phyloP scores from a whole-genome alignment of 2,888 invertebrate genomes.

The Pollenia griseotomentosa region DNA sequence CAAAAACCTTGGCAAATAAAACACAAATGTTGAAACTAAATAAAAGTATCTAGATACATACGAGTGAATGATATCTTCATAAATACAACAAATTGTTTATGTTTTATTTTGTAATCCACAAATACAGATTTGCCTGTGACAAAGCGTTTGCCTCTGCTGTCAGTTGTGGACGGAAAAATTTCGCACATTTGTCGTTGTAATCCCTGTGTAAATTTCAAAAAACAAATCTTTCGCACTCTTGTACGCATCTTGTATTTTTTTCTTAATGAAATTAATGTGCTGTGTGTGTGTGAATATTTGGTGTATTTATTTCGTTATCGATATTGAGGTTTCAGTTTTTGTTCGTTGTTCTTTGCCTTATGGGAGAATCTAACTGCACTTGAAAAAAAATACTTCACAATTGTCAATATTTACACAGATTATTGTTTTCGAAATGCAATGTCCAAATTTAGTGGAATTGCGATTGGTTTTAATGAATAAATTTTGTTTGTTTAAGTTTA shows the following conservation, averaged over 20 bases:
- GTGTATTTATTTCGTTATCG: slow-evolving; percentile 26
- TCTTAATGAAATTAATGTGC: neutral
- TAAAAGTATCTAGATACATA: neutral
- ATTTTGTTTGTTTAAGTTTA: slow-evolving; percentile 10
- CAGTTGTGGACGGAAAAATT: slow-evolving; percentile 60
- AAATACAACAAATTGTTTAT: slow-evolving; percentile 56
- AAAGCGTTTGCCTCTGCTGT: slow-evolving; percentile 26
- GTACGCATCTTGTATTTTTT: slow-evolving; percentile 51
- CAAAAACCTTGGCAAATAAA: slow-evolving; percentile 81
- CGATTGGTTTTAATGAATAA: neutral
- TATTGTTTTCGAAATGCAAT: slow-evolving; percentile 35
- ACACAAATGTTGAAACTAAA: slow-evolving; percentile 73
- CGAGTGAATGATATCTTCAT: neutral
- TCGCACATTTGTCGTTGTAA: slow-evolving; percentile 80
- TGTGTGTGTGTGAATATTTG: neutral
- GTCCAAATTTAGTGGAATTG: neutral
- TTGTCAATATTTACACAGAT: slow-evolving; percentile 57
- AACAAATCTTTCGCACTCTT: slow-evolving; percentile 22
- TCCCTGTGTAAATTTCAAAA: slow-evolving; percentile 65
- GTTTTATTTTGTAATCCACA: slow-evolving; percentile 52
- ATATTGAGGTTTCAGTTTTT: slow-evolving; percentile 21
- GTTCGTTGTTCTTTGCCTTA: slow-evolving; percentile 27
- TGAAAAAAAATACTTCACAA: neutral
- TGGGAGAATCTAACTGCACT: neutral
- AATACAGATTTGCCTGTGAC: slow-evolving; percentile 27